Base-by-base conservation (phyloP, 2,888 invertebrate species). In the Ptychoptera albimana region DNA sequence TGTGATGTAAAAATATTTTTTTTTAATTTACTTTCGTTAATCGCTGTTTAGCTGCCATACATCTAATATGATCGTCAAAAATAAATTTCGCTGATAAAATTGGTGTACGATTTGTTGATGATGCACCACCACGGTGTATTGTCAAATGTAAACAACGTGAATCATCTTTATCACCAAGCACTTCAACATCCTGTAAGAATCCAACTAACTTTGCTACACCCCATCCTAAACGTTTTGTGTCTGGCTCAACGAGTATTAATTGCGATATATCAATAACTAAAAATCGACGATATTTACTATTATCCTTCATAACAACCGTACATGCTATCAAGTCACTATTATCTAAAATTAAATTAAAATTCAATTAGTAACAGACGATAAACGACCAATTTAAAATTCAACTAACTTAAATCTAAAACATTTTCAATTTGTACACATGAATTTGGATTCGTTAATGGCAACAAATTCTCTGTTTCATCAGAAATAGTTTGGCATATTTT, bases 11-110 rank as follows among this genome's bases (percentile, higher is more conserved):
- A 4, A 35, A 11, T 11, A 35, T 11, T 8, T 8, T 8, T 5
- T 35, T 6, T 9, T 5, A 5, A 11, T n/a, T 35, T 11, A 83
- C 85, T 84, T 87, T 81, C 2, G 79, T 78, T 7, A 81, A 64
- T 36, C 80, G 63, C 63, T 97, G 97, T 58, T 96, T 97, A 16
- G 97, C 97, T 13, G 97, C 96, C 94, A 97, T 94, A 59, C 96
- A 97, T 30, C 97, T 75, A 52, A 98, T 98, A 60, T 97, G 96
- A 69, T 98, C 98, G 60, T 98, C 97, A 61, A 98, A 98, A 48
- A 96, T 77, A 65, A 98, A 96, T 64, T 86, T 91, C 9, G 92
- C 88, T 4, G 85, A 77, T 8, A 93, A 66, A n/a, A 91, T 64
- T 1, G 89, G 84, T 0, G 83, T 76, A 40, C 83, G 71, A 45